Evolutionary conservation across 2,888 invertebrate genomes (phyloP).

Genomic region (Pyrrhosoma nymphula): DNA sequence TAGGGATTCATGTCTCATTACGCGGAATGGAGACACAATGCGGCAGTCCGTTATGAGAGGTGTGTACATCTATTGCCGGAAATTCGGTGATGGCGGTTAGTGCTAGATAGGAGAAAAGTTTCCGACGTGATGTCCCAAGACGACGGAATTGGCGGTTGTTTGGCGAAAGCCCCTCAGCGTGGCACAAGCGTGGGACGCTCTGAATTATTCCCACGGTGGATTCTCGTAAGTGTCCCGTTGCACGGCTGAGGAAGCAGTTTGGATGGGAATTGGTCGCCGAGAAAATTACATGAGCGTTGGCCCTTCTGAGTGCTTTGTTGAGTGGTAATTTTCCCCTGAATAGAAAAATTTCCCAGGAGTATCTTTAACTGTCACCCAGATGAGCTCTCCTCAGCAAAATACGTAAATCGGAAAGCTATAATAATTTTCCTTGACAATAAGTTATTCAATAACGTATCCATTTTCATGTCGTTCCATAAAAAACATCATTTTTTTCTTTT

Average conservation of each 20-base stretch:
- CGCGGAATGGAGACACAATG: slow-evolving; percentile 31
- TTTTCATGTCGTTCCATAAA: too few species aligned
- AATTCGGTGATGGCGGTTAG: background rate
- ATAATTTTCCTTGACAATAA: too few species aligned
- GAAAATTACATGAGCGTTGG: background rate
- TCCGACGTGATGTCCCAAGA: background rate
- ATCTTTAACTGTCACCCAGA: too few species aligned
- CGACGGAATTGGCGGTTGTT: background rate
- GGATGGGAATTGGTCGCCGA: background rate
- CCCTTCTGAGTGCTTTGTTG: background rate
- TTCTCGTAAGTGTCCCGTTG: background rate
- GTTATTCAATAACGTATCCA: too few species aligned
- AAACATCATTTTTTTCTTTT: too few species aligned
- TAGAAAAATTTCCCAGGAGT: too few species aligned
- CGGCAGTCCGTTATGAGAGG: background rate
- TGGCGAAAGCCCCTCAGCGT: background rate
- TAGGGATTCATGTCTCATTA: slow-evolving; percentile 24
- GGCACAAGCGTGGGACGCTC: background rate
- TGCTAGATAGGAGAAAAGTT: background rate
- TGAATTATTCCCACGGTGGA: background rate
- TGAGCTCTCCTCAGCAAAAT: too few species aligned
- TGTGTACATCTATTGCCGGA: background rate
- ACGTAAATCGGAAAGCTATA: too few species aligned
- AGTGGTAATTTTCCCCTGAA: background rate
- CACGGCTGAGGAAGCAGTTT: background rate